These are phyloP conservation scores for Gambusia yucatana DNA, from an alignment of 2,797 vertebrate species.

Conservation along the genomic window DNA sequence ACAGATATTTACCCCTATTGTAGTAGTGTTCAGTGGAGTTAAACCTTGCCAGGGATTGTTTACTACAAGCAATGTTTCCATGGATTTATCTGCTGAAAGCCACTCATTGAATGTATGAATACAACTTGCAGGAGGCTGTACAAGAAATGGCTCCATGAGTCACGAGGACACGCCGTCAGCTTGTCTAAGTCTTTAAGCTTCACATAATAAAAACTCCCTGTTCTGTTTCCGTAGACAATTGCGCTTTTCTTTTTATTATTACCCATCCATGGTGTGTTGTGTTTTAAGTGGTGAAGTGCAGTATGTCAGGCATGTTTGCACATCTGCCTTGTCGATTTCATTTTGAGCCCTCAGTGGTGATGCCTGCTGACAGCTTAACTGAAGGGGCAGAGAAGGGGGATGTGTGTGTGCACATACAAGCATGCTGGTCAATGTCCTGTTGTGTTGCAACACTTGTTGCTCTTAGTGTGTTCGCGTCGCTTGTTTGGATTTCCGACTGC, in stretches of 20 bases:
- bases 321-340: constrained; percentile 73
- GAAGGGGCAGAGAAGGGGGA: constrained; percentile 6
- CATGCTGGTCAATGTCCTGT: neutral
- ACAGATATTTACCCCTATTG: neutral
- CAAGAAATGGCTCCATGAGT: neutral
- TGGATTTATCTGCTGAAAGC: neutral
- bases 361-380: constrained; percentile 61
- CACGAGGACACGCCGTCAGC: neutral
- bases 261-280: constrained; percentile 43
- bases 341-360: constrained; percentile 51
- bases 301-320: constrained; percentile 70
- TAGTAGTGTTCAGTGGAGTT: neutral
- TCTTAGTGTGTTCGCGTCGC: neutral
- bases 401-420: constrained; percentile 10
- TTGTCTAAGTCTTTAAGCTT: neutral
- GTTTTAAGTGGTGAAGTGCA: neutral
- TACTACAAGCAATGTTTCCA: neutral
- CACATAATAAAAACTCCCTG: neutral
- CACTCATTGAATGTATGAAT: neutral
- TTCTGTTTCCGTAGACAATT: neutral
- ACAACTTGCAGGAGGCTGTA: neutral
- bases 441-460: constrained; percentile 16
- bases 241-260: constrained; percentile 5
- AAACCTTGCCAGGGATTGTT: neutral
- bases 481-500: neutral